Evolutionary conservation across 2,888 invertebrate species (phyloP), one percentile per base, ranked within the genome.

Genomic region (Sericinus montela): DNA sequence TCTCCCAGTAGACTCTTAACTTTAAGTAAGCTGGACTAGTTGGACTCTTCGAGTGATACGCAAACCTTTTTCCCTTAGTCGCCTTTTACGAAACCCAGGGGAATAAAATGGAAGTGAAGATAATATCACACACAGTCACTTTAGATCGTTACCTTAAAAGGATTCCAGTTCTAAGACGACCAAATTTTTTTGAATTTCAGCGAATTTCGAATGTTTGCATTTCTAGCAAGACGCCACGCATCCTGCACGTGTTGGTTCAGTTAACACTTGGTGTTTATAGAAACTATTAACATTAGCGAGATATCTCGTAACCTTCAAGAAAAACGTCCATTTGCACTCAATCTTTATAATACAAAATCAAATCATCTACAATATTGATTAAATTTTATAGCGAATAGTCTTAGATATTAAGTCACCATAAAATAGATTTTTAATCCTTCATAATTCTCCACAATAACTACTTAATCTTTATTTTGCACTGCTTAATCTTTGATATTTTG

Each of bases 241-340:
- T 37, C 30, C 40, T 34, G 28, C 40, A 13, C 42, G 37, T 14
- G 42, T 23, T 4, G 19, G 11, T 7, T 29, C 37, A 10, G 19
- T 48, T 48, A 48, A 14, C 48, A 30, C 35, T 41, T 15, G 16
- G 29, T 42, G 42, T 48, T 42, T 48, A 29, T 14, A 42, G 32
- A 36, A 23, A 23, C 32, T 30, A 38, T 48, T 48, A 37, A 19
- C 32, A 30, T 14, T 23, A 25, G 6, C 9, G n/a, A 32, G 15
- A 15, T 44, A 41, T 43, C 14, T 14, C 30, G 14, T 30, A 43
- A 38, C 37, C 42, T 48, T 42, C 42, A 25, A 7, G 10, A 40
- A 40, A 11, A 40, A 16, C 32, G 25, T 28, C 16, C 35, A 39
- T 39, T 32, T 32, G 5, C 4, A 32, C 13, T n/a, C 0, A 32